A percentile compares a stretch with the other conserved stretches of the same genome.
Evolutionary conservation across 2,888 invertebrate species (phyloP).

Genomic region (Chymomyza caudatula): DNA sequence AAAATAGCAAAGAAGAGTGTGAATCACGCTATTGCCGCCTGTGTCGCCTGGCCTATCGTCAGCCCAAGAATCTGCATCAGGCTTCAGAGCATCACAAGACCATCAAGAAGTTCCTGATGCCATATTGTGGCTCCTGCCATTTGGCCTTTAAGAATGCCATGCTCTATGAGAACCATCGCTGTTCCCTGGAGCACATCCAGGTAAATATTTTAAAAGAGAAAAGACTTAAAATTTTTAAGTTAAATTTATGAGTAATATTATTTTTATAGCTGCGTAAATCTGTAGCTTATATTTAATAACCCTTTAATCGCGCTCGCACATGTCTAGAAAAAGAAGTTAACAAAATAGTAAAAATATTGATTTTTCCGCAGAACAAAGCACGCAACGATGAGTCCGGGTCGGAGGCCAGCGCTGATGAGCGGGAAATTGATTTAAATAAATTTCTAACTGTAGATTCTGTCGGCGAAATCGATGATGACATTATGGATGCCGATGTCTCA

Average conservation of each 20-base stretch:
- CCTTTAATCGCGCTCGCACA: too few relatives aligned
- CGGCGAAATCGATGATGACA: conserved; percentile 85
- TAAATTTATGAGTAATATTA: too few relatives aligned
- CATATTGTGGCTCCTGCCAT: conserved; percentile 88
- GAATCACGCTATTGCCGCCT: conserved; percentile 86
- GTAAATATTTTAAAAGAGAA: conserved; percentile 77
- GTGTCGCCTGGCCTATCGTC: conserved; percentile 87
- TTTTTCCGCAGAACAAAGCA: conserved; percentile 80
- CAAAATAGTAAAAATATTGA: neutral
- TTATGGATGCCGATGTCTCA: conserved; percentile 79
- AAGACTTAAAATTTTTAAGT: neutral
- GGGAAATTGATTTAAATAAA: conserved; percentile 88
- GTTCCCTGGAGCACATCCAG: conserved; percentile 89
- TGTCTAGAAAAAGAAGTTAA: neutral
- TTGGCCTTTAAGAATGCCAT: conserved; percentile 89
- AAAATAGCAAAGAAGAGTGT: conserved; percentile 81
- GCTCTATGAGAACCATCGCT: conserved; percentile 90
- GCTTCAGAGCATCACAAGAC: conserved; percentile 88
- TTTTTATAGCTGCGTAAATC: too few relatives aligned
- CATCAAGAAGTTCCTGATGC: conserved; percentile 91
- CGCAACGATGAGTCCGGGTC: conserved; percentile 80
- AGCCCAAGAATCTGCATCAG: conserved; percentile 87
- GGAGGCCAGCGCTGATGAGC: conserved; percentile 84
- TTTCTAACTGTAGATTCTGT: conserved; percentile 94
- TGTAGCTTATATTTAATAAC: too few relatives aligned